These are phyloP conservation scores for Chalcosyrphus nemorum DNA, from an alignment of 2,888 invertebrate genomes.

Conservation along the genomic window DNA sequence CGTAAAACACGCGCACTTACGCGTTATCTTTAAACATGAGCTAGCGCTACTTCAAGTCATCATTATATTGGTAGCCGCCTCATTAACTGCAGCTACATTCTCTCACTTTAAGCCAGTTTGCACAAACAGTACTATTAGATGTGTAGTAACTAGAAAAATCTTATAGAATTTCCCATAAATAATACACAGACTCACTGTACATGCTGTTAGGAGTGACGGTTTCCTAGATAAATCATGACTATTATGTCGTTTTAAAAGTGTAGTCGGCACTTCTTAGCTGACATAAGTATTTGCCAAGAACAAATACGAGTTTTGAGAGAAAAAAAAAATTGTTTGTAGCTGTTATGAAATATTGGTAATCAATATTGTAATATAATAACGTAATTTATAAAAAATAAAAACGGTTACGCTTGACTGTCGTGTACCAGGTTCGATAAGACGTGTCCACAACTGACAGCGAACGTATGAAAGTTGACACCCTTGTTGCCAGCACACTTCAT, in stretches of 20 bases:
- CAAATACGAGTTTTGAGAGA: background rate
- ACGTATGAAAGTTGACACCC: conserved; percentile 51
- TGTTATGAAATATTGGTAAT: background rate
- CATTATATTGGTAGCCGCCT: background rate
- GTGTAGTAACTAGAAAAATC: background rate
- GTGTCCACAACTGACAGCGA: conserved; percentile 29
- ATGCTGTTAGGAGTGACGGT: background rate
- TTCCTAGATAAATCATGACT: background rate
- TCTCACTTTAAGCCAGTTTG: background rate
- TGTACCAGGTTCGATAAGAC: background rate
- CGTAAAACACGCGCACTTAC: conserved; percentile 2
- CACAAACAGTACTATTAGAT: background rate
- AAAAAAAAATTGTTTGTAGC: background rate
- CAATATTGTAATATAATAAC: background rate
- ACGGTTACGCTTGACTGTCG: no score
- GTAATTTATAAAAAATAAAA: background rate
- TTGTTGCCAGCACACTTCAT: conserved; percentile 36
- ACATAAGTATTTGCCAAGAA: background rate
- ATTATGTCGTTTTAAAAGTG: background rate
- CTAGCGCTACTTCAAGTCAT: background rate
- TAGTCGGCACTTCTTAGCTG: background rate
- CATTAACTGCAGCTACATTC: background rate
- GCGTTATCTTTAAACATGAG: background rate
- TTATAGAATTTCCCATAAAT: background rate
- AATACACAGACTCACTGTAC: no score